Evolutionary conservation across 2,888 invertebrate species (phyloP).

Genomic region (Leptinotarsa rubiginosa): DNA sequence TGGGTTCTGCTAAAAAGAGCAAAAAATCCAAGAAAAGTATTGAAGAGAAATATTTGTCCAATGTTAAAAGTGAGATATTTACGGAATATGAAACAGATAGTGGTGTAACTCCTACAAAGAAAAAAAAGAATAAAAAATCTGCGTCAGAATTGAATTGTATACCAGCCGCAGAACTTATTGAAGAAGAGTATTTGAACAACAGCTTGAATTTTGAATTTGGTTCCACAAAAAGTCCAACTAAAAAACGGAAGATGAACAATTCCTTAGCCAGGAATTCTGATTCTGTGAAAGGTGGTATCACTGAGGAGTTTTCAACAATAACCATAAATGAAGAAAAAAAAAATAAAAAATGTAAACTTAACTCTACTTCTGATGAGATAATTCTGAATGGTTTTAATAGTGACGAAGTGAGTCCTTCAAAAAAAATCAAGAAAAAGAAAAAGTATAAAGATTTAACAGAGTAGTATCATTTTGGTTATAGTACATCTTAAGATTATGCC

Average conservation of each 20-base stretch:
- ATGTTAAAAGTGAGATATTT: conserved; percentile 26
- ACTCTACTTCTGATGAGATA: conserved; percentile 26
- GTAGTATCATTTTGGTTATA: no score
- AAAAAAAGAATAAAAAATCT: conserved; percentile 29
- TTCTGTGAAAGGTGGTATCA: background rate
- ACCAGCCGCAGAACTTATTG: background rate
- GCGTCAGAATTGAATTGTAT: background rate
- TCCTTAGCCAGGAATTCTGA: background rate
- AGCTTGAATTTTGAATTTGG: background rate
- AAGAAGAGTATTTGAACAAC: background rate
- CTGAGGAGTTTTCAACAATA: background rate
- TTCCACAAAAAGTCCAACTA: background rate
- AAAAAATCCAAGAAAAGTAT: conserved; percentile 28
- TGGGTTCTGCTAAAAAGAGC: conserved; percentile 11
- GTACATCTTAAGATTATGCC: no score
- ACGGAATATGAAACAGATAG: conserved; percentile 30
- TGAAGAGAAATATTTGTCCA: background rate
- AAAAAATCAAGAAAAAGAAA: conserved; percentile 29
- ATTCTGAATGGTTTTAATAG: conserved; percentile 24
- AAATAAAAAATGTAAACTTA: conserved; percentile 3
- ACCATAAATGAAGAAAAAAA: background rate
- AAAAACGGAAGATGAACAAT: background rate
- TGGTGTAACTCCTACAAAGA: conserved; percentile 7
- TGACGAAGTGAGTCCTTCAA: conserved; percentile 22
- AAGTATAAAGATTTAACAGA: background rate